Conservation (phyloP, 2,113 vertebrate genomes). For the Notarius quadriscutis region DNA sequence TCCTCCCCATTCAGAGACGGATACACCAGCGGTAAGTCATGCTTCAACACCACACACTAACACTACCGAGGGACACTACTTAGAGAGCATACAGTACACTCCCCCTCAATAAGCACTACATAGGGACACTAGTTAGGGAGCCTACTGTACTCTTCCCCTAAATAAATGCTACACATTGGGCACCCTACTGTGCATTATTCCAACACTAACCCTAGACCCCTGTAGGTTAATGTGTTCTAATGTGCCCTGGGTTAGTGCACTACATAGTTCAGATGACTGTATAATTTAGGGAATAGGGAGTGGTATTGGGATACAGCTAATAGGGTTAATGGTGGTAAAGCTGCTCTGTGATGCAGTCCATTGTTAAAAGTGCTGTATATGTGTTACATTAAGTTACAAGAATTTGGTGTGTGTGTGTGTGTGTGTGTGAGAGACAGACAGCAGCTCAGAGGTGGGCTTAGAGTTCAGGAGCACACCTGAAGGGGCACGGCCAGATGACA, state of each 20-base stretch:
- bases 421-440: constrained; percentile 71
- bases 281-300: too few relatives aligned
- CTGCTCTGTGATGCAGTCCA: too few relatives aligned
- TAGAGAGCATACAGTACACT: neutral
- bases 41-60: neutral
- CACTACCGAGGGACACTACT: neutral
- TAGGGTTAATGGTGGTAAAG: too few relatives aligned
- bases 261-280: neutral
- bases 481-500: constrained; percentile 78
- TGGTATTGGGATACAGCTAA: too few relatives aligned
- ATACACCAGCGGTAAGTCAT: constrained; percentile 84
- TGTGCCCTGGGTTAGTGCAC: too few relatives aligned
- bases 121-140: neutral
- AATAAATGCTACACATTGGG: too few relatives aligned
- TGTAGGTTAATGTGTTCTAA: too few relatives aligned
- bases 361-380: too few relatives aligned
- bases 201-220: too few relatives aligned
- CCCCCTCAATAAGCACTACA: neutral
- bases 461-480: constrained; percentile 79
- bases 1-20: constrained; percentile 79
- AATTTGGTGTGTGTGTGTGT: neutral
- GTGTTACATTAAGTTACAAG: too few relatives aligned
- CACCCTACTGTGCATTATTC: too few relatives aligned
- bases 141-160: too few relatives aligned
- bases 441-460: constrained; percentile 88